phyloP scores from a whole-genome alignment of 1,140 invertebrate species.

The Thaumetopoea pityocampa region DNA sequence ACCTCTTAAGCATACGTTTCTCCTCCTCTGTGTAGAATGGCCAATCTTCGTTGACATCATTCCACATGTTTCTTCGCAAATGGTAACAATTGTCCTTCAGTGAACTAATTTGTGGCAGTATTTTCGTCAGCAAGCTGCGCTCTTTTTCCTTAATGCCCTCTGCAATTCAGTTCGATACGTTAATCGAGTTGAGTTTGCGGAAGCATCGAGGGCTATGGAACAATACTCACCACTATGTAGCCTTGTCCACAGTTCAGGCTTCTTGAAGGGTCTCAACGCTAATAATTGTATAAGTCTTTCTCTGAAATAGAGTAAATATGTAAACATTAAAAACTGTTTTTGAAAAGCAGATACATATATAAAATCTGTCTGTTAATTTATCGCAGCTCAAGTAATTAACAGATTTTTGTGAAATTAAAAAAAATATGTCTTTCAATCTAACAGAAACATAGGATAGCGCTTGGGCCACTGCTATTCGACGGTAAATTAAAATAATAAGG shows the following conservation, averaged over 20 bases:
- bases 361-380: no score
- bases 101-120: slow-evolving; percentile 86
- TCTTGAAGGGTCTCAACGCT: slow-evolving; percentile 94
- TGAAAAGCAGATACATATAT: no score
- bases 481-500: no score
- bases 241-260: slow-evolving; percentile 89
- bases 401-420: no score
- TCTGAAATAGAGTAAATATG: slow-evolving; percentile 73
- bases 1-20: slow-evolving; percentile 89
- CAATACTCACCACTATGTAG: slow-evolving; percentile 84
- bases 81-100: slow-evolving; percentile 93
- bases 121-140: slow-evolving; percentile 82
- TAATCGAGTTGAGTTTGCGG: slow-evolving; percentile 22
- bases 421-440: no score
- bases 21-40: slow-evolving; percentile 94
- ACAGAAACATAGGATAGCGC: no score
- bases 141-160: slow-evolving; percentile 93
- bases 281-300: slow-evolving; percentile 95
- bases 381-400: no score
- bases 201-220: not conserved
- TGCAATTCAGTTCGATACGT: slow-evolving; percentile 66
- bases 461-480: no score
- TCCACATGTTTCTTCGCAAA: slow-evolving; percentile 90
- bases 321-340: not conserved
- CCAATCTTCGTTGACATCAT: slow-evolving; percentile 96